Evolutionary conservation across 2,888 invertebrate species (phyloP).

Genomic region (Branchellion lobata): DNA sequence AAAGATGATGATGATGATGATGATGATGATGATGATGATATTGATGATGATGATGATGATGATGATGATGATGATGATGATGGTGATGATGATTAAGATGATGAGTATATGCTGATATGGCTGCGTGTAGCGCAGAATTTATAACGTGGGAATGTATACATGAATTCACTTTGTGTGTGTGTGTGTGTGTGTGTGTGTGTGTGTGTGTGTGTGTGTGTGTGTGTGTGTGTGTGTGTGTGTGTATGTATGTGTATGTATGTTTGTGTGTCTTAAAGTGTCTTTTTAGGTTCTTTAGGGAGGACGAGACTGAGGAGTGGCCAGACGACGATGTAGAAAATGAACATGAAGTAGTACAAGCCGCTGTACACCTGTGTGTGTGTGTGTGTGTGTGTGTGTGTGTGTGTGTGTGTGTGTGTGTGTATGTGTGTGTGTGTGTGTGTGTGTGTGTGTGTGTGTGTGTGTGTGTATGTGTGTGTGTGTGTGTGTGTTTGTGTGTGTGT

Average conservation of each 20-base stretch:
- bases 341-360: conserved; percentile 47
- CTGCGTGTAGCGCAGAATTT: too few species aligned
- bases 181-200: conserved; percentile 44
- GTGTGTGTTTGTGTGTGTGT: too few species aligned
- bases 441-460: too few species aligned
- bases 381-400: conserved; percentile 3
- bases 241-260: conserved; percentile 34
- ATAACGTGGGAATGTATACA: too few species aligned
- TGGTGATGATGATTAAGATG: too few species aligned
- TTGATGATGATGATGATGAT: too few species aligned
- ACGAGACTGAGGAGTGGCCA: conserved; percentile 38
- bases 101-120: too few species aligned
- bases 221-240: conserved; percentile 43
- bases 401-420: not conserved
- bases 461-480: too few species aligned
- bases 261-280: conserved; percentile 30
- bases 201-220: conserved; percentile 46
- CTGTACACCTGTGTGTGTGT: conserved; percentile 47
- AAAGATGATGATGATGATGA: too few species aligned
- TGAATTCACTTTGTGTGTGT: not conserved
- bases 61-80: too few species aligned
- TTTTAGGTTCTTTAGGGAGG: not conserved
- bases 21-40: too few species aligned
- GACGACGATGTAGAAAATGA: conserved; percentile 44
- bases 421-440: too few species aligned